Evolutionary conservation across 2,797 vertebrate genomes (phyloP), one percentile per base, ranked within the genome.

Genomic region (Caiman crocodilus): DNA sequence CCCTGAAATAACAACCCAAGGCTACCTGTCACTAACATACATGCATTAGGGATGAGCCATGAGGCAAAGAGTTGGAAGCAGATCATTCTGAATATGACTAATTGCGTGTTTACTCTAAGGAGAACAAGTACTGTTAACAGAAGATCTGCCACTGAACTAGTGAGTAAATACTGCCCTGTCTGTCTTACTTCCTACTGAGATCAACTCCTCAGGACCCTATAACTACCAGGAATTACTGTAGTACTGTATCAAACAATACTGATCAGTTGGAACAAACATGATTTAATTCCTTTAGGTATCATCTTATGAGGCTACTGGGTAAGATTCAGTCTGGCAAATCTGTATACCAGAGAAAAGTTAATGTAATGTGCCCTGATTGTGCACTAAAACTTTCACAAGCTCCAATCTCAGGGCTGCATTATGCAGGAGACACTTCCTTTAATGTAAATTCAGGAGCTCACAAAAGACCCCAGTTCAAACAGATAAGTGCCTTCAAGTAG

Each of bases 1-100:
- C 58, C 79, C 56, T 30, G 82, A 60, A 80, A 90, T 32, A 90
- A 79, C 26, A 26, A 63, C 69, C 76, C 67, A n/a, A 74, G 92
- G 91, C 61, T 76, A 63, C 69, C 0, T 0, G 17, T 74, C 78
- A 1, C 50, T 71, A 84, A 20, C 1, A 13, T 73, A 81, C 0
- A 0, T 79, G 90, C 58, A 26, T 3, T 57, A 18, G 58, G 28
- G 11, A 2, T 21, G 28, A 73, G 73, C 77, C 7, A 1, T 4
- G 1, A 5, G 82, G 84, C 74, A 25, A 77, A 14, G 23, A 12
- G 14, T 89, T 64, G 32, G 2, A 35, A 85, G 69, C 0, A 3
- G 58, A 26, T 2, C 1, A n/a, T 59, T 73, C 1, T 12, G 60
- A n/a, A 12, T 13, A 26, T 50, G 87, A 61, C 64, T 67, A 58